Evolutionary conservation across 2,888 invertebrate species (phyloP).

Genomic region (Drosophila neotestacea): DNA sequence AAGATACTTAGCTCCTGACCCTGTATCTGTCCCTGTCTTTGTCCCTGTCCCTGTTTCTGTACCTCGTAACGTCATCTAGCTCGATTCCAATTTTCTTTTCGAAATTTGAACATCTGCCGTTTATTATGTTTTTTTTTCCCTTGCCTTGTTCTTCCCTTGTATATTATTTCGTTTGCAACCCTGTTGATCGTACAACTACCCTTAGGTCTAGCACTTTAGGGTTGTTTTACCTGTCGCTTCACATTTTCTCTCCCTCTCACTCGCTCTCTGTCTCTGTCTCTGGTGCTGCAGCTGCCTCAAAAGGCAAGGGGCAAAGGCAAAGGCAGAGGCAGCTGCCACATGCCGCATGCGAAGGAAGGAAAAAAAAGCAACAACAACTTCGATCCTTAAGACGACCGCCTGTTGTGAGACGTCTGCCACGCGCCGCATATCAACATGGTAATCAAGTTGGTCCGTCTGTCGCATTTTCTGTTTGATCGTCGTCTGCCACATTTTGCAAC

Average conservation of each 20-base stretch:
- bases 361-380: neutral
- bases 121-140: constrained; percentile 26
- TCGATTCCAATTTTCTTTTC: constrained; percentile 50
- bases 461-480: constrained; percentile 53
- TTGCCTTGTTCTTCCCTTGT: constrained; percentile 10
- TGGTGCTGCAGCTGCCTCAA: constrained; percentile 53
- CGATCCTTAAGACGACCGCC: constrained; percentile 47
- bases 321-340: constrained; percentile 80
- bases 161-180: constrained; percentile 44
- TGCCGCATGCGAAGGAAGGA: constrained; percentile 54
- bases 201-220: constrained; percentile 48
- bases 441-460: constrained; percentile 60
- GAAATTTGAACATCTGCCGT: constrained; percentile 81
- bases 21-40: constrained; percentile 16
- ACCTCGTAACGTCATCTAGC: constrained; percentile 1
- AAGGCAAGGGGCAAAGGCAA: constrained; percentile 17
- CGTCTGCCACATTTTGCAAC: constrained; percentile 55
- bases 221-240: constrained; percentile 64
- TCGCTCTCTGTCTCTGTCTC: neutral
- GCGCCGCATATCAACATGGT: constrained; percentile 82
- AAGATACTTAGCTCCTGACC: constrained; percentile 29
- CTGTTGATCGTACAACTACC: constrained; percentile 64
- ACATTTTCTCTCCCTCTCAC: constrained; percentile 14
- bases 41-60: constrained; percentile 20
- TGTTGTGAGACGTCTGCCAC: constrained; percentile 72